Percentiles rank a stretch among this genome's conserved stretches.
Conservation (phyloP, 2,888 invertebrate genomes). For the Cephalotes varians region DNA sequence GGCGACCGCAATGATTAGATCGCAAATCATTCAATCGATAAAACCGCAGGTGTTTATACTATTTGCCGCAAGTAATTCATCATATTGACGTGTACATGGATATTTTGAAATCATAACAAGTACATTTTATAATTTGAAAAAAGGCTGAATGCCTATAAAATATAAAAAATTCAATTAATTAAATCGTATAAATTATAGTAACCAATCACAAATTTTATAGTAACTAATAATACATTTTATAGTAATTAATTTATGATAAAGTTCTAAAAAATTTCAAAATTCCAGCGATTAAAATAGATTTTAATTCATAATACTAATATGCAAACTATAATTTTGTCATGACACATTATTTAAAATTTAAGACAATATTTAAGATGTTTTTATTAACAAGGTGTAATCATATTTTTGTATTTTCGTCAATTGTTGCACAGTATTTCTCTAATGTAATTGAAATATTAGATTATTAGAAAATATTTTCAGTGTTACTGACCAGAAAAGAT, state of each 20-base stretch:
- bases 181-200: neutral
- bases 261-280: neutral
- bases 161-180: neutral
- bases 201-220: neutral
- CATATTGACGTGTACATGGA: neutral
- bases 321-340: neutral
- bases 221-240: neutral
- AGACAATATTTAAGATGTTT: neutral
- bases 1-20: neutral
- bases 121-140: neutral
- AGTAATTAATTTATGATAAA: neutral
- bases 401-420: neutral
- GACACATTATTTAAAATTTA: neutral
- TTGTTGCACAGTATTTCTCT: neutral
- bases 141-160: neutral
- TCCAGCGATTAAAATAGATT: neutral
- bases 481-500: neutral
- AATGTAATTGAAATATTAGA: neutral
- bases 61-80: neutral
- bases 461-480: neutral
- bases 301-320: neutral
- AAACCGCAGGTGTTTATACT: neutral
- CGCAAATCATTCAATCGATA: conserved; percentile 11
- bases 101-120: neutral
- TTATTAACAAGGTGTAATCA: neutral